Conservation (phyloP, 2,888 invertebrate genomes). For the Cryptus viduatorius region DNA sequence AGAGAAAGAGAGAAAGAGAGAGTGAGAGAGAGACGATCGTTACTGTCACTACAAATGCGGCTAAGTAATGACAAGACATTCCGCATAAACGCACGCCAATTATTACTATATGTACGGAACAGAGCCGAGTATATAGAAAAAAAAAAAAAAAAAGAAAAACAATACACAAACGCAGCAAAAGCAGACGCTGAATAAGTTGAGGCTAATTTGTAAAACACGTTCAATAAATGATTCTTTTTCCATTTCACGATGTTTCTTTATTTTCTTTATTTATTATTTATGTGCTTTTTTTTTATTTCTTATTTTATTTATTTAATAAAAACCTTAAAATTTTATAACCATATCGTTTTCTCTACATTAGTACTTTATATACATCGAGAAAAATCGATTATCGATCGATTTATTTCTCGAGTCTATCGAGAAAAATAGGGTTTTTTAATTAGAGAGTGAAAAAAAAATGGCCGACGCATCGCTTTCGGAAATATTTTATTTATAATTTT, state of each 20-base stretch:
- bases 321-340: slow-evolving; percentile 14
- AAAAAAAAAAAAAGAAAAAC: slow-evolving; percentile 32
- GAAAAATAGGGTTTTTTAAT: slow-evolving; percentile 17
- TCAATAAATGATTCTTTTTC: slow-evolving; percentile 72
- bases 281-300: slow-evolving; percentile 15
- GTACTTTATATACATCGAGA: slow-evolving; percentile 9
- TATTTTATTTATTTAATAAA: slow-evolving; percentile 14
- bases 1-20: slow-evolving; percentile 41
- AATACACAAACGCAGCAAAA: slow-evolving; percentile 59
- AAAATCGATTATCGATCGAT: too few species aligned
- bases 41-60: slow-evolving; percentile 55
- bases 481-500: not conserved
- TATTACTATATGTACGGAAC: slow-evolving; percentile 55
- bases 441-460: not conserved
- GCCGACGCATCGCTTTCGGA: slow-evolving; percentile 1
- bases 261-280: slow-evolving; percentile 60
- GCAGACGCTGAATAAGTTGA: slow-evolving; percentile 60
- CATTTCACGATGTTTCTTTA: slow-evolving; percentile 69
- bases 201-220: slow-evolving; percentile 70
- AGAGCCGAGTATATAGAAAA: slow-evolving; percentile 55
- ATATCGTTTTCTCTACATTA: slow-evolving; percentile 26
- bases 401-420: too few species aligned
- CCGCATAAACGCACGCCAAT: slow-evolving; percentile 66
- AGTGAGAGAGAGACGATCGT: slow-evolving; percentile 42
- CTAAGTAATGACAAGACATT: slow-evolving; percentile 64